A percentile compares a stretch with the other conserved stretches of the same genome.
These are phyloP conservation scores for Eulemur mongoz DNA, from an alignment of 2,797 vertebrate species.

Conservation along the genomic window DNA sequence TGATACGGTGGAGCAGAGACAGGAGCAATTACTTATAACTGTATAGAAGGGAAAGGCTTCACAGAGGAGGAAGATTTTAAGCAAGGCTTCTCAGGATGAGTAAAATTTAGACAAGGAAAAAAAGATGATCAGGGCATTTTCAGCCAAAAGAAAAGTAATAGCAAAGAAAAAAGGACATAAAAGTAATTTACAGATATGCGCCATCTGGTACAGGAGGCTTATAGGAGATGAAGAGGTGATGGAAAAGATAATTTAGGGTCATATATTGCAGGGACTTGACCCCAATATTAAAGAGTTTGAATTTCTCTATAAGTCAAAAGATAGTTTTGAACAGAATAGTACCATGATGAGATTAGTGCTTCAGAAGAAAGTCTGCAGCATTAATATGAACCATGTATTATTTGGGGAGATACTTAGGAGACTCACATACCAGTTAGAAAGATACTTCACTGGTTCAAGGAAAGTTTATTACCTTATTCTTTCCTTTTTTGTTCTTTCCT, in stretches of 20 bases:
- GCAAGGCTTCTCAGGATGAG: not conserved
- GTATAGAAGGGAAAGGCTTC: not conserved
- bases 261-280: not conserved
- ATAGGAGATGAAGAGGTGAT: not conserved
- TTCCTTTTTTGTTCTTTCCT: not conserved
- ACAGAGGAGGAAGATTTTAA: not conserved
- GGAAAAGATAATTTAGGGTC: not conserved
- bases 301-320: not conserved
- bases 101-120: not conserved
- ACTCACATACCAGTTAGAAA: not conserved
- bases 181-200: not conserved
- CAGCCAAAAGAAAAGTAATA: not conserved
- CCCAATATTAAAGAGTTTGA: not conserved
- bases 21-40: not conserved
- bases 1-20: not conserved
- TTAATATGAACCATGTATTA: not conserved
- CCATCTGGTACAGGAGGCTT: not conserved
- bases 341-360: not conserved
- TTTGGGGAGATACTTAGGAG: not conserved
- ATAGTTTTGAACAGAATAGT: not conserved
- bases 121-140: not conserved
- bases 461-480: not conserved
- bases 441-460: not conserved
- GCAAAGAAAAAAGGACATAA: not conserved
- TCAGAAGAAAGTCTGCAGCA: not conserved